A percentile compares a stretch with the other conserved stretches of the same genome.
phyloP scores from a whole-genome alignment of 2,797 vertebrate species.

The Oreochromis grahami region DNA sequence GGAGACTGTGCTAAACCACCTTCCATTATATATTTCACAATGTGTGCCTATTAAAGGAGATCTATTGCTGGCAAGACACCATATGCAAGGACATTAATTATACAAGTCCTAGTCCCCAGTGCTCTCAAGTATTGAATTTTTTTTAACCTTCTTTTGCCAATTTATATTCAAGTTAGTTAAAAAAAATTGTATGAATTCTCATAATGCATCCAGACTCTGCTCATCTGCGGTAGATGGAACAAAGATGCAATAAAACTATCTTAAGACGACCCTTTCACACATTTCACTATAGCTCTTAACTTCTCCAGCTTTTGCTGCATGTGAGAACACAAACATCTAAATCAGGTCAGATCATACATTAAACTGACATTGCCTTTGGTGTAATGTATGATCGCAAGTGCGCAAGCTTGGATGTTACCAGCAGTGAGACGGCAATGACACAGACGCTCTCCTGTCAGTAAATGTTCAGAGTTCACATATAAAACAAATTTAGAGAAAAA shows the following conservation, averaged over 20 bases:
- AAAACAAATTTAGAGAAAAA: neutral
- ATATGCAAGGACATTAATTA: constrained; percentile 49
- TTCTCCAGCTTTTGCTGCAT: neutral
- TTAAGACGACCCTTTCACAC: neutral
- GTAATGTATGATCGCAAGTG: neutral
- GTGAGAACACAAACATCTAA: neutral
- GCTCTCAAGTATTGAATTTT: constrained; percentile 29
- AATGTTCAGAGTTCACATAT: neutral
- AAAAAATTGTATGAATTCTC: neutral
- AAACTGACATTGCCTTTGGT: neutral
- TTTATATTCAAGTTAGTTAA: constrained; percentile 38
- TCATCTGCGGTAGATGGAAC: neutral
- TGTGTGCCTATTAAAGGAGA: constrained; percentile 32
- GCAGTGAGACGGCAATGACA: neutral
- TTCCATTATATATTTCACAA: constrained; percentile 39
- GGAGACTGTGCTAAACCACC: neutral
- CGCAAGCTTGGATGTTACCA: neutral
- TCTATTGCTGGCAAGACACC: constrained; percentile 38
- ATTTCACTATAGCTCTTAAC: neutral
- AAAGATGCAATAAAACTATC: constrained; percentile 24
- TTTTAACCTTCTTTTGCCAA: constrained; percentile 13
- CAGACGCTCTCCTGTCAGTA: neutral
- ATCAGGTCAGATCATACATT: neutral
- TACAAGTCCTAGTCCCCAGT: constrained; percentile 10
- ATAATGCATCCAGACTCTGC: constrained; percentile 1